Evolutionary conservation across 2,797 vertebrate genomes (phyloP).

Genomic region (Sandelia bainsii): DNA sequence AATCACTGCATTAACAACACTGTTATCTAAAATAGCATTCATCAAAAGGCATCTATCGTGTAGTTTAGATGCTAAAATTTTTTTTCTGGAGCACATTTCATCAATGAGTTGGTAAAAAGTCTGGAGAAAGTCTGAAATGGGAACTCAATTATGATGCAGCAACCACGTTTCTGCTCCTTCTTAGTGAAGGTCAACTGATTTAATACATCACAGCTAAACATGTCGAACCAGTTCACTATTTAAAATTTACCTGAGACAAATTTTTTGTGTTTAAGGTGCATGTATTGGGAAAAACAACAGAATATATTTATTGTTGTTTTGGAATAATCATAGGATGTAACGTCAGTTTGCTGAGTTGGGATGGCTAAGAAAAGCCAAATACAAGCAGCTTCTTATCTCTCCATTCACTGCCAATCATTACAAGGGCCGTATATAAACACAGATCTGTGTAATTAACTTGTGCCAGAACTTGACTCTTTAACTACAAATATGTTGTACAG

Average conservation of each 20-base stretch:
- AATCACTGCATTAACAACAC: neutral
- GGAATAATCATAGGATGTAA: slow-evolving; percentile 17
- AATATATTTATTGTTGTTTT: neutral
- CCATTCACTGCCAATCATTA: slow-evolving; percentile 72
- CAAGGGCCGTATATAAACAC: neutral
- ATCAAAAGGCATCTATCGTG: neutral
- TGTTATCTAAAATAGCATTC: neutral
- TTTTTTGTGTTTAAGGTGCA: slow-evolving; percentile 31
- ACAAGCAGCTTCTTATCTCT: slow-evolving; percentile 72
- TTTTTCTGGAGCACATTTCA: neutral
- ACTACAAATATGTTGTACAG: slow-evolving; percentile 3
- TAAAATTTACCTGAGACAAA: slow-evolving; percentile 16
- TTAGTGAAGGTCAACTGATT: neutral
- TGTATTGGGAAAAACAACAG: neutral
- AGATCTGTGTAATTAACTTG: neutral
- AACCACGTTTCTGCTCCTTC: neutral
- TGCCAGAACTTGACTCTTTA: neutral
- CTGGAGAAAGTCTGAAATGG: neutral
- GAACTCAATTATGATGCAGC: neutral
- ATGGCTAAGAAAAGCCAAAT: slow-evolving; percentile 56
- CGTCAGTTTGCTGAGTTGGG: slow-evolving; percentile 40
- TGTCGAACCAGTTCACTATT: neutral
- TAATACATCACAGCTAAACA: neutral
- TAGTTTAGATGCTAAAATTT: neutral
- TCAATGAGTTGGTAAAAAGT: neutral